Base-by-base conservation (phyloP, 2,113 vertebrate genomes). In the Scatophagus argus region DNA sequence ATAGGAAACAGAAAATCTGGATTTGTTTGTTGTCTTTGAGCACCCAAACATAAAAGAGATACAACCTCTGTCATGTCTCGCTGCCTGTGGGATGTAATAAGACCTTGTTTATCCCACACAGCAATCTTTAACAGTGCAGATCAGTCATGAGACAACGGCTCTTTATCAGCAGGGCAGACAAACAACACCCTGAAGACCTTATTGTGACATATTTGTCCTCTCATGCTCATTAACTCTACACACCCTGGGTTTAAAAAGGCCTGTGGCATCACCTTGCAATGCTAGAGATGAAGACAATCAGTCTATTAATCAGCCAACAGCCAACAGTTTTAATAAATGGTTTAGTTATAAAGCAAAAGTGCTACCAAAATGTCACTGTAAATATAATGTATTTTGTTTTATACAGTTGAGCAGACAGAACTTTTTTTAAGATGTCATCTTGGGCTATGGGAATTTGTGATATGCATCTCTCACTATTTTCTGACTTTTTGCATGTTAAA, bases 1-100 rank as follows among this genome's bases (percentile, higher is more conserved):
- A 54, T 29, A 81, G 84, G 76, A 81, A 51, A 83, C 9, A 19
- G 7, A 79, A 51, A 90, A 81, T 84, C 80, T 84, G 79, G 27
- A 51, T 81, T 80, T 88, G 73, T 81, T 81, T 66, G 51, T 77
- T 74, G 65, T 79, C 58, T 81, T 43, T 62, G 44, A 69, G 23
- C 27, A 16, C 29, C 31, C 6, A 1, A 25, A 77, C 44, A 55
- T 58, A 34, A 21, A 74, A 62, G 14, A 43, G 8, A 27, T 31
- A 54, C 21, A 74, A 27, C 21, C 16, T 3, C n/a, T 29, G 31
- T 41, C 51, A 52, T 38, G 25, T 74, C 56, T 49, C 29, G n/a
- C 13, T 52, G 32, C 38, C 58, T 44, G 36, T 34, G 66, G 69
- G 49, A 23, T 74, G 62, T 52, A 77, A 75, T 81, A 76, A 75